These are phyloP conservation scores for Andinoacara biseriatus DNA, from an alignment of 2,113 vertebrate species.

Conservation along the genomic window DNA sequence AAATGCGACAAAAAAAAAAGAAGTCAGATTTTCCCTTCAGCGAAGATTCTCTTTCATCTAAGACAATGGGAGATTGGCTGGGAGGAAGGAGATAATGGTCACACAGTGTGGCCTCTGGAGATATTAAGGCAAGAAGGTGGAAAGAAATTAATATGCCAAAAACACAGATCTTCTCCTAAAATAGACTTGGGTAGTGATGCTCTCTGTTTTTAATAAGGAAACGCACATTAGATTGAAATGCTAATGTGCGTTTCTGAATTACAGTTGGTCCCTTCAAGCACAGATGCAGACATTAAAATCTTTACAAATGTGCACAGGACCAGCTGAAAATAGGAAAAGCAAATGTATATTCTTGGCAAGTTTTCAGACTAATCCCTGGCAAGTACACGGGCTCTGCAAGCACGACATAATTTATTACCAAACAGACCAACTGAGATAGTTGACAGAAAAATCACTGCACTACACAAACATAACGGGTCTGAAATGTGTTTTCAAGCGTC, in stretches of 20 bases:
- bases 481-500: constrained; percentile 56
- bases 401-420: constrained; percentile 64
- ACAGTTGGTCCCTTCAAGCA: background rate
- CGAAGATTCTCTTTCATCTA: constrained; percentile 38
- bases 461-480: constrained; percentile 59
- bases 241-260: constrained; percentile 26
- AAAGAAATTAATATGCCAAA: constrained; percentile 46
- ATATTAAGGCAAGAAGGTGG: constrained; percentile 43
- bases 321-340: constrained; percentile 9
- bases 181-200: background rate
- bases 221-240: constrained; percentile 25
- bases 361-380: constrained; percentile 43
- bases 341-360: constrained; percentile 31
- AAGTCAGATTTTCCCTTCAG: constrained; percentile 11
- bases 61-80: constrained; percentile 29
- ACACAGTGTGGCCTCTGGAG: constrained; percentile 37
- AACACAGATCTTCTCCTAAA: constrained; percentile 39
- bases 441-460: constrained; percentile 64
- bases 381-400: constrained; percentile 15
- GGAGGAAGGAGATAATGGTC: constrained; percentile 54
- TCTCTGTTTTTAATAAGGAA: constrained; percentile 17
- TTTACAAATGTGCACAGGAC: background rate
- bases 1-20: constrained; percentile 5
- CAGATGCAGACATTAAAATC: constrained; percentile 7
- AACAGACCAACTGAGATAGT: constrained; percentile 49